Percentiles rank a stretch among this genome's conserved stretches.
Evolutionary conservation across 2,113 vertebrate species (phyloP).

Genomic region (Petromus typicus): DNA sequence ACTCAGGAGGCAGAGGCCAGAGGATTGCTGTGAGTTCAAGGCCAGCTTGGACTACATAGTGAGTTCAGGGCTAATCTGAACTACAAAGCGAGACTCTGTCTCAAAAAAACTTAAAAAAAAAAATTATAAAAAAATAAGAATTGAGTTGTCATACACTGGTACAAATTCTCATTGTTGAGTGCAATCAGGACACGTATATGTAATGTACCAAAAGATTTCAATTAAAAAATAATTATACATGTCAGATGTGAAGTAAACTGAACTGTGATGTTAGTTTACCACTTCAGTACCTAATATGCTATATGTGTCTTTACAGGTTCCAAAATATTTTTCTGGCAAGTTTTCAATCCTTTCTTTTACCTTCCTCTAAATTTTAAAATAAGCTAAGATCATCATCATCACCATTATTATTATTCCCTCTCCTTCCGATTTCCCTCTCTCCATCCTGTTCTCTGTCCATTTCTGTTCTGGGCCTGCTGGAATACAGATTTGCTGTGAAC

Average conservation of each 20-base stretch:
- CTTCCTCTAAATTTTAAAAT: constrained; percentile 16
- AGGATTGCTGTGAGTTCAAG: not conserved
- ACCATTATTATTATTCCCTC: not conserved
- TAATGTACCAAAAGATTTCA: no score
- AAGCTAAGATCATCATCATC: not conserved
- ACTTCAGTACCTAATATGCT: not conserved
- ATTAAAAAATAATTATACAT: no score
- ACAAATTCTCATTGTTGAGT: no score
- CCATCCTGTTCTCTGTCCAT: not conserved
- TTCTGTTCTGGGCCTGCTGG: not conserved
- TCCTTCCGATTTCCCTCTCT: not conserved
- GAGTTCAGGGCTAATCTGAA: not conserved
- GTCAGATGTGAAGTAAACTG: not conserved
- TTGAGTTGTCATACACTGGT: no score
- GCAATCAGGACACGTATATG: no score
- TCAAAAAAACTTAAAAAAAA: not conserved
- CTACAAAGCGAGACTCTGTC: not conserved
- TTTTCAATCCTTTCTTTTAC: not conserved
- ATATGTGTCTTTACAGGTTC: not conserved
- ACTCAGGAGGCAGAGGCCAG: not conserved
- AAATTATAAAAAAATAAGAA: not conserved
- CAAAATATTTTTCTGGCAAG: not conserved
- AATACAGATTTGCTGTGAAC: not conserved
- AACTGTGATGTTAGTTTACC: constrained; percentile 28
- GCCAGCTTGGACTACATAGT: not conserved